Conservation (phyloP, 1,140 invertebrate species). For the Pseudomyrmex dendroicus region DNA sequence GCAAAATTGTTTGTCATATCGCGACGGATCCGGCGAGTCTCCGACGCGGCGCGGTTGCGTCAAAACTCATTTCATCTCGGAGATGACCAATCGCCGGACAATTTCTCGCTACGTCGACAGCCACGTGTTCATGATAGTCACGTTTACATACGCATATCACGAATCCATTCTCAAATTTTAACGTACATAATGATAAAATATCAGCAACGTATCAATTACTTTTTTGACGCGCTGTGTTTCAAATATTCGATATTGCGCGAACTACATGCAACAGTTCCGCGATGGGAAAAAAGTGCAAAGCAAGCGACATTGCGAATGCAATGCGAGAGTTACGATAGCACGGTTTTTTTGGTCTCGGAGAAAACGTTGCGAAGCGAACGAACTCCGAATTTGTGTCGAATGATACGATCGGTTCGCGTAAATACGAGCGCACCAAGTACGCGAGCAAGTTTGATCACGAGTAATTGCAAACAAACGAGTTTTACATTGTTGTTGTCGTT, state of each 20-base stretch:
- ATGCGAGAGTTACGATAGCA: too few species aligned
- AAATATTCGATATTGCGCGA: not conserved
- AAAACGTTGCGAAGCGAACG: too few species aligned
- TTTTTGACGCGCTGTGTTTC: not conserved
- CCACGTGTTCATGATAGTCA: not conserved
- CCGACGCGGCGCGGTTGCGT: not conserved
- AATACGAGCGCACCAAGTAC: too few species aligned
- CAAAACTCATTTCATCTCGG: slow-evolving; percentile 32
- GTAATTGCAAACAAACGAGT: too few species aligned
- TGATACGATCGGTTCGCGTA: too few species aligned
- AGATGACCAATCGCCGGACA: not conserved
- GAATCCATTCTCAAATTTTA: not conserved
- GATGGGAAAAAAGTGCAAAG: not conserved
- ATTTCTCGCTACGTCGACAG: slow-evolving; percentile 17
- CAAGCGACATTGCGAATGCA: not conserved
- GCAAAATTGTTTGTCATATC: slow-evolving; percentile 47
- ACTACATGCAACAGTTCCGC: too few species aligned
- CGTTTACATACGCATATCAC: not conserved
- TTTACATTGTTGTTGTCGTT: too few species aligned
- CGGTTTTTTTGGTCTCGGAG: not conserved
- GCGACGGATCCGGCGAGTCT: slow-evolving; percentile 17
- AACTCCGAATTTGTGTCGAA: too few species aligned
- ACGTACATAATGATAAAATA: not conserved
- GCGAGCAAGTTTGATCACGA: too few species aligned
- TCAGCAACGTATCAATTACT: not conserved